Conservation (phyloP, 1,140 invertebrate species). For the Bursaphelenchus mucronatus region DNA sequence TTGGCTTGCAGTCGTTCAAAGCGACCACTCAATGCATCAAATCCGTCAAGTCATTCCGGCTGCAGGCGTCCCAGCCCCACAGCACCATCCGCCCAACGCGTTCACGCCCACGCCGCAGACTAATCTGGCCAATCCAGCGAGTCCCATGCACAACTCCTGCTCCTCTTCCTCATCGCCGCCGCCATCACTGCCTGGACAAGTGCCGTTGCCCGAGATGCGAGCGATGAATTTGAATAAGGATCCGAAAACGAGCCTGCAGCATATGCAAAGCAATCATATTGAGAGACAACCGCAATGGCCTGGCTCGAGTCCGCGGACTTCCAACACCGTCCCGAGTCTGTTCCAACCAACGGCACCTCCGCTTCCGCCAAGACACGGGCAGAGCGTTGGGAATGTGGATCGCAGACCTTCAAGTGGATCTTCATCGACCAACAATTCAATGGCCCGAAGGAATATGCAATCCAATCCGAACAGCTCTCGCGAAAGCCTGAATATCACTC, state of each 20-base stretch:
- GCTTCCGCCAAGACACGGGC: conserved; percentile 46
- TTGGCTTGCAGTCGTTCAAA: conserved; percentile 56
- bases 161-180: too few relatives aligned
- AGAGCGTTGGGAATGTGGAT: background rate
- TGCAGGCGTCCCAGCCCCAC: background rate
- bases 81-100: background rate
- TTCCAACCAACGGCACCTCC: conserved; percentile 41
- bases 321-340: background rate
- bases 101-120: too few relatives aligned
- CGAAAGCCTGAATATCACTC: conserved; percentile 23
- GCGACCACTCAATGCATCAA: conserved; percentile 57
- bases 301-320: too few relatives aligned
- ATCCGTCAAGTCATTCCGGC: conserved; percentile 23
- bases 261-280: too few relatives aligned
- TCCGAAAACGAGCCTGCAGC: too few relatives aligned
- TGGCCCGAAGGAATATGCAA: background rate
- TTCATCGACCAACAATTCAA: conserved; percentile 18
- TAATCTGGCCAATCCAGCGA: too few relatives aligned
- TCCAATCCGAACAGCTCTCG: conserved; percentile 19
- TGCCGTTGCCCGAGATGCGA: too few relatives aligned
- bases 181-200: too few relatives aligned
- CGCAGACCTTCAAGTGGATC: conserved; percentile 3
- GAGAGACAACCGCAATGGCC: too few relatives aligned
- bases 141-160: too few relatives aligned
- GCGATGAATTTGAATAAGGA: too few relatives aligned